Percentiles rank a stretch among this genome's conserved stretches.
Conservation (phyloP, 2,888 invertebrate genomes). For the Nasonia oneida region DNA sequence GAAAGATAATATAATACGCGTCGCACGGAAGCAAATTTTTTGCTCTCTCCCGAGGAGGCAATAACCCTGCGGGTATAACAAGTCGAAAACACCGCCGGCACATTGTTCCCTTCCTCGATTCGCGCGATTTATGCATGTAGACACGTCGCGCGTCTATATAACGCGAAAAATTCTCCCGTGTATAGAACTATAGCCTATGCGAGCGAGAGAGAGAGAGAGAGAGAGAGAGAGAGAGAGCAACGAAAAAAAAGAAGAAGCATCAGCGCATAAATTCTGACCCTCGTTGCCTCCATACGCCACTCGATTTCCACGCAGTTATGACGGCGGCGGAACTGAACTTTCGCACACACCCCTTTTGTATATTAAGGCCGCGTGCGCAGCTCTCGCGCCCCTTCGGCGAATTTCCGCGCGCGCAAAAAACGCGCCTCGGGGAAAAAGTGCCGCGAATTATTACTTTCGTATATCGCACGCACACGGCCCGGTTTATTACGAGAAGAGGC, state of each 20-base stretch:
- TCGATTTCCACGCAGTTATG: conserved; percentile 21
- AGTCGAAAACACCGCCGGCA: conserved; percentile 39
- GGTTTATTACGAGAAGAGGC: conserved; percentile 50
- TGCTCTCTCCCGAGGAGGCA: background rate
- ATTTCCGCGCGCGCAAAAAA: conserved; percentile 28
- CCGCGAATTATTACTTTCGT: conserved; percentile 33
- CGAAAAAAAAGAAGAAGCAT: background rate
- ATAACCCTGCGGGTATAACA: conserved; percentile 36
- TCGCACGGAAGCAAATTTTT: conserved; percentile 9
- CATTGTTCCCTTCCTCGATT: conserved; percentile 37
- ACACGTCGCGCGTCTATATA: conserved; percentile 25
- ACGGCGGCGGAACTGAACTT: background rate
- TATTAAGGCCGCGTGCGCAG: background rate
- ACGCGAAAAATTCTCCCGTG: conserved; percentile 33
- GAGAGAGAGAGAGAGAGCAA: too few species aligned
- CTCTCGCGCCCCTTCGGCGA: conserved; percentile 13
- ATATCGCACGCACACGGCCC: background rate
- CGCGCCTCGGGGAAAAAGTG: background rate
- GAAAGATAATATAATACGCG: conserved; percentile 15
- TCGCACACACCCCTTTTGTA: conserved; percentile 20
- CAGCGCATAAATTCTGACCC: conserved; percentile 48
- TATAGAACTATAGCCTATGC: too few species aligned
- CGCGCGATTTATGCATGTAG: conserved; percentile 54
- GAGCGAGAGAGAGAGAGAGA: too few species aligned
- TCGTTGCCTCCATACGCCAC: background rate